phyloP scores from a whole-genome alignment of 2,888 invertebrate species.

The Gryllus longicercus region DNA sequence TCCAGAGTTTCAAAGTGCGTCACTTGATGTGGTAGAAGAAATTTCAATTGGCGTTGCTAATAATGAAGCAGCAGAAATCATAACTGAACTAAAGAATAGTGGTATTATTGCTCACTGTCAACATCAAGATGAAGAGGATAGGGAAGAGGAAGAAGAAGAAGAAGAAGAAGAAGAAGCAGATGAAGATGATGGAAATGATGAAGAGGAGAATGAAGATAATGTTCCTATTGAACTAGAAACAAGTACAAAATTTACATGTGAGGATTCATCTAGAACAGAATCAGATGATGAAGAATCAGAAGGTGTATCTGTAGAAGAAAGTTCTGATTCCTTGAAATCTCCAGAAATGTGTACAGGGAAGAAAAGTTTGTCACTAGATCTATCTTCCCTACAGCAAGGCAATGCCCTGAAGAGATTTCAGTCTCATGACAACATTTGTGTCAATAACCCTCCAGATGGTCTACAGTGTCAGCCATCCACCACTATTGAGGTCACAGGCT shows the following conservation, averaged over 20 bases:
- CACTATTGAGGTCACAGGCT: neutral
- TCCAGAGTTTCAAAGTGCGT: neutral
- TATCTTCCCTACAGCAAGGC: neutral
- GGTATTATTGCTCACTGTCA: slow-evolving; percentile 27
- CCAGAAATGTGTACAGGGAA: neutral
- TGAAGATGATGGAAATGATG: neutral
- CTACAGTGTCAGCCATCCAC: neutral
- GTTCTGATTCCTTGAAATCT: slow-evolving; percentile 20
- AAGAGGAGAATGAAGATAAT: neutral
- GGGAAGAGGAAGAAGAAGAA: neutral
- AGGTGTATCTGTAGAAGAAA: slow-evolving; percentile 25
- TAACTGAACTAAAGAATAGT: slow-evolving; percentile 31
- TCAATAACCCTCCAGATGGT: neutral
- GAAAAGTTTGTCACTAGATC: neutral
- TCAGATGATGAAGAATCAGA: slow-evolving; percentile 25
- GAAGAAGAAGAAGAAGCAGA: neutral
- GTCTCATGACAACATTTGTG: no score
- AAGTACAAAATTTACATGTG: neutral
- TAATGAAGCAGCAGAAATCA: slow-evolving; percentile 37
- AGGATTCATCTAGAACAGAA: neutral
- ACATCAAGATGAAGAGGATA: neutral
- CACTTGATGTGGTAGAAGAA: slow-evolving; percentile 30
- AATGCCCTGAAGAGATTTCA: neutral
- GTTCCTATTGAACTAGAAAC: neutral
- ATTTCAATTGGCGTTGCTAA: slow-evolving; percentile 29